Conservation (phyloP, 2,888 invertebrate genomes). For the Clanis bilineata region DNA sequence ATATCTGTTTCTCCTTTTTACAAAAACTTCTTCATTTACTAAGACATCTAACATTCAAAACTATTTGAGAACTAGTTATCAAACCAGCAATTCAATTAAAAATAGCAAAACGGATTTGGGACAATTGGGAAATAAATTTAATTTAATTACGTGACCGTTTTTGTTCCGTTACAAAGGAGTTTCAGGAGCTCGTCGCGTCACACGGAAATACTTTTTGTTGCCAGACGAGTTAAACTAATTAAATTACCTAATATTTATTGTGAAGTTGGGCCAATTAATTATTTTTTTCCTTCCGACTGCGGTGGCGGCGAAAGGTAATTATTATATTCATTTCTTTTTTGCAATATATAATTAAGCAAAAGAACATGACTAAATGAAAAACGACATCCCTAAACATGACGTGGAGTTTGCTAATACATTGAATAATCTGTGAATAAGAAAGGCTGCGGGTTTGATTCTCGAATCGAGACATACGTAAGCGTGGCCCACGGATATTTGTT, state of each 20-base stretch:
- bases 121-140: conserved; percentile 20
- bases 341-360: no score
- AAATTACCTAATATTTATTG: background rate
- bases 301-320: background rate
- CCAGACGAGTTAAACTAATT: background rate
- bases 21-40: background rate
- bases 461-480: no score
- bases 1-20: no score
- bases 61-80: background rate
- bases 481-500: no score
- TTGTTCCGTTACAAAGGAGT: conserved; percentile 15
- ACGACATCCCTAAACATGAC: no score
- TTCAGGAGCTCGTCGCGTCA: conserved; percentile 9
- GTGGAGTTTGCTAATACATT: no score
- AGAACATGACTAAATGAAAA: no score
- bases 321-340: no score
- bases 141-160: conserved; percentile 19
- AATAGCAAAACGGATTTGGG: conserved; percentile 13
- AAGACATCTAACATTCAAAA: background rate
- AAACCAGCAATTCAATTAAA: conserved; percentile 3
- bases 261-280: background rate
- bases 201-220: conserved; percentile 8
- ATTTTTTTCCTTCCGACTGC: background rate
- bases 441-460: no score
- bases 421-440: no score